Percentiles rank a stretch among this genome's conserved stretches.
phyloP scores from a whole-genome alignment of 2,888 invertebrate genomes.

The Troilus luridus region DNA sequence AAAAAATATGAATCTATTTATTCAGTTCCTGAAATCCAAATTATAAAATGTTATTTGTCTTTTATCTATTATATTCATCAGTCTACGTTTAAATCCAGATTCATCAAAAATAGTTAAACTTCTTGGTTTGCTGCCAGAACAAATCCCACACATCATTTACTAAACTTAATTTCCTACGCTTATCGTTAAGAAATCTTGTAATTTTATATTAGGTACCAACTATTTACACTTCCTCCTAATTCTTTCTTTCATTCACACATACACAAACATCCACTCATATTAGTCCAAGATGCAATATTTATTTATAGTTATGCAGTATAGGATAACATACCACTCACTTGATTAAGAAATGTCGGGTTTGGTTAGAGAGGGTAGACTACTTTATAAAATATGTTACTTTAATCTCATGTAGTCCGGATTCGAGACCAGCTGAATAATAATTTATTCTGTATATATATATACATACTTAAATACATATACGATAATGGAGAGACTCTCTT shows the following conservation, averaged over 20 bases:
- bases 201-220: background rate
- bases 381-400: no score
- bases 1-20: background rate
- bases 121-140: conserved; percentile 28
- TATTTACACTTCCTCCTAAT: background rate
- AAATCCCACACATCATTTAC: conserved; percentile 18
- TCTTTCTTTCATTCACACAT: background rate
- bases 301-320: background rate
- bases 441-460: no score
- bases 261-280: background rate
- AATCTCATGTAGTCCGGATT: no score
- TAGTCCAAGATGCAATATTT: background rate
- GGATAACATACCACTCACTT: no score
- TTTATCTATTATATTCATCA: background rate
- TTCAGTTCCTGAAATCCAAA: background rate
- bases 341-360: no score
- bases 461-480: no score
- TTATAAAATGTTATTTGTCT: background rate
- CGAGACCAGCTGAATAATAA: no score
- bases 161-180: background rate
- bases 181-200: background rate
- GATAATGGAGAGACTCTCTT: no score
- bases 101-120: conserved; percentile 24
- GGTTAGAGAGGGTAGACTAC: no score
- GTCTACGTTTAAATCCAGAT: conserved; percentile 30